Evolutionary conservation across 2,888 invertebrate species (phyloP).

Genomic region (Ditylenchus weischeri): DNA sequence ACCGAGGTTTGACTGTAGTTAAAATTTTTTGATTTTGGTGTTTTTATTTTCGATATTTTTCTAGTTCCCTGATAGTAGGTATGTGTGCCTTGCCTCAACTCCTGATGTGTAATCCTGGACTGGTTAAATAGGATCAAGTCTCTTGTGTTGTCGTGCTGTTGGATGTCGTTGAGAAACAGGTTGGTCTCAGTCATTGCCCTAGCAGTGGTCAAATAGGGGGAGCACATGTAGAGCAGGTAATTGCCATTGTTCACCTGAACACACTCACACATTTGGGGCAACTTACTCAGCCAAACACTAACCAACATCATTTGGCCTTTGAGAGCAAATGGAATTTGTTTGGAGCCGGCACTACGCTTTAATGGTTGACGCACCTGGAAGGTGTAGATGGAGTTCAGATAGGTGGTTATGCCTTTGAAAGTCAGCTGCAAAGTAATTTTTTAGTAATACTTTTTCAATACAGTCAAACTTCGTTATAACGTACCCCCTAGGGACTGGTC

Average conservation of each 20-base stretch:
- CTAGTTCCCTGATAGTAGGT: too few species aligned
- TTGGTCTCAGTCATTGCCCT: conserved; percentile 49
- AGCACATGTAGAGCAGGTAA: conserved; percentile 52
- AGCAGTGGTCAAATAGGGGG: conserved; percentile 53
- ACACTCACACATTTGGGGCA: background rate
- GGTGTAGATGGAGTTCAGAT: conserved; percentile 53
- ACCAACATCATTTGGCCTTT: conserved; percentile 49
- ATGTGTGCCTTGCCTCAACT: conserved; percentile 43
- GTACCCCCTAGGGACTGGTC: too few species aligned
- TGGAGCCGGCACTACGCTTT: conserved; percentile 20
- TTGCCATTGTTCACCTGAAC: conserved; percentile 41
- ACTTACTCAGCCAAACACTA: background rate
- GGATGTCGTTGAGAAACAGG: conserved; percentile 54
- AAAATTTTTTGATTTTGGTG: too few species aligned
- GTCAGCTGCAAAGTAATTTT: conserved; percentile 36
- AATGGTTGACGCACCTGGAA: conserved; percentile 45
- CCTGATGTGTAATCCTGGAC: conserved; percentile 52
- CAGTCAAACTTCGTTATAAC: too few species aligned
- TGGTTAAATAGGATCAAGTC: conserved; percentile 56
- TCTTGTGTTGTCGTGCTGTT: conserved; percentile 54
- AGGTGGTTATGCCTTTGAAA: conserved; percentile 49
- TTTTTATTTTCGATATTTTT: too few species aligned
- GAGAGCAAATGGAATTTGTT: conserved; percentile 8
- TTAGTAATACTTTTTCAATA: too few species aligned
- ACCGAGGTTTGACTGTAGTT: too few species aligned